A percentile compares a stretch with the other conserved stretches of the same genome.
These are phyloP conservation scores for Papilio dardanus DNA, from an alignment of 1,140 invertebrate species.

Conservation along the genomic window DNA sequence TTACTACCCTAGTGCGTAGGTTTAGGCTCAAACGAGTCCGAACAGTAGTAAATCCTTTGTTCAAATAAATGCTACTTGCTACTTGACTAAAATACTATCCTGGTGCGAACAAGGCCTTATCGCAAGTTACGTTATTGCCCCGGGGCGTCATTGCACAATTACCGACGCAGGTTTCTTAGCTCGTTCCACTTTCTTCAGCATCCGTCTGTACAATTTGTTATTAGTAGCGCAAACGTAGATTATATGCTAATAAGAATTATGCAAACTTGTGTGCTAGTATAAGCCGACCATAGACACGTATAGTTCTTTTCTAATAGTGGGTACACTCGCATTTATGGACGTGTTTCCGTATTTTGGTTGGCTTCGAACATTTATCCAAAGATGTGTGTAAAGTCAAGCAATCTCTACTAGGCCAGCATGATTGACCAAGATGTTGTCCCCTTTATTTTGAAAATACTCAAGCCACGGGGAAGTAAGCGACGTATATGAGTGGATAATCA, in stretches of 20 bases:
- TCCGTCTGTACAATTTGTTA: not conserved
- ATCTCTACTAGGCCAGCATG: not conserved
- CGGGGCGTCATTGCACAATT: constrained; percentile 15
- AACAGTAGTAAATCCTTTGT: too few relatives aligned
- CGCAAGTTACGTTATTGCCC: constrained; percentile 12
- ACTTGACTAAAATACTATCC: too few relatives aligned
- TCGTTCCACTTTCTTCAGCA: constrained; percentile 30
- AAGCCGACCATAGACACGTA: too few relatives aligned
- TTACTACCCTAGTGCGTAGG: too few relatives aligned
- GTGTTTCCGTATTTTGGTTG: too few relatives aligned
- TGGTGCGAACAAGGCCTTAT: too few relatives aligned
- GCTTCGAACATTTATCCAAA: not conserved
- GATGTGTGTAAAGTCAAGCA: not conserved
- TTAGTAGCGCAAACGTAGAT: not conserved
- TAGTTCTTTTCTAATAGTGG: too few relatives aligned
- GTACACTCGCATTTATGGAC: too few relatives aligned
- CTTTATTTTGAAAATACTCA: not conserved
- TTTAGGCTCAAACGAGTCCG: too few relatives aligned
- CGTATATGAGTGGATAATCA: not conserved
- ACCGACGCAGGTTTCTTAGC: constrained; percentile 23
- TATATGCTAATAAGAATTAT: not conserved
- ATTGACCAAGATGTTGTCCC: not conserved
- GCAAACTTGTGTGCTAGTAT: not conserved
- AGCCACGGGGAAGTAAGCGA: too few relatives aligned
- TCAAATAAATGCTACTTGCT: too few relatives aligned